Conservation (phyloP, 2,113 vertebrate genomes). For the Marmota monax region DNA sequence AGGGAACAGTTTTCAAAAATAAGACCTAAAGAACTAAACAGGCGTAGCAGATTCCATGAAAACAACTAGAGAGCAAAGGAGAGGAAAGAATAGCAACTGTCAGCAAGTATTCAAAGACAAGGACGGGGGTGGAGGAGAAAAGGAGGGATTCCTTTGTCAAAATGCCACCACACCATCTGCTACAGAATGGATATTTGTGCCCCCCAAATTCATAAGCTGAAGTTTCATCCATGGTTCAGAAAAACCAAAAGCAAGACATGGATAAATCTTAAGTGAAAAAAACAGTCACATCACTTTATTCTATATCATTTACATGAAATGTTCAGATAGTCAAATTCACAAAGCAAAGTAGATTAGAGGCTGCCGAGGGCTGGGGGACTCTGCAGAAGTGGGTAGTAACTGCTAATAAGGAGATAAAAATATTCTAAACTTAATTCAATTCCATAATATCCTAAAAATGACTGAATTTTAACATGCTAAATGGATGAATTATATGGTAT, state of each 20-base stretch:
- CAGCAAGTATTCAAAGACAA: background rate
- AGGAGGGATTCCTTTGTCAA: background rate
- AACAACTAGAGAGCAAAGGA: background rate
- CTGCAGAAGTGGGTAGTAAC: background rate
- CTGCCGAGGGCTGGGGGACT: background rate
- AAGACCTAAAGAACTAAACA: background rate
- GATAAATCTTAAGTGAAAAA: background rate
- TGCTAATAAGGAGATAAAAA: background rate
- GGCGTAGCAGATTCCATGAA: background rate
- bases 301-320: background rate
- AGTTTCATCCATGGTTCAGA: background rate
- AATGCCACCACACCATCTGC: background rate
- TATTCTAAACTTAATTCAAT: background rate
- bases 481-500: background rate
- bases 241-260: background rate
- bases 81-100: background rate
- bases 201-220: background rate
- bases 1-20: constrained; percentile 12
- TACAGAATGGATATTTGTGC: too few species aligned
- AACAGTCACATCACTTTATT: background rate
- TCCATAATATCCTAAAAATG: background rate
- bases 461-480: background rate
- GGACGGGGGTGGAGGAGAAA: background rate
- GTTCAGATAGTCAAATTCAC: background rate
- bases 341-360: background rate